Base-by-base conservation (phyloP, 2,888 invertebrate genomes). In the Epinotia bilunana region DNA sequence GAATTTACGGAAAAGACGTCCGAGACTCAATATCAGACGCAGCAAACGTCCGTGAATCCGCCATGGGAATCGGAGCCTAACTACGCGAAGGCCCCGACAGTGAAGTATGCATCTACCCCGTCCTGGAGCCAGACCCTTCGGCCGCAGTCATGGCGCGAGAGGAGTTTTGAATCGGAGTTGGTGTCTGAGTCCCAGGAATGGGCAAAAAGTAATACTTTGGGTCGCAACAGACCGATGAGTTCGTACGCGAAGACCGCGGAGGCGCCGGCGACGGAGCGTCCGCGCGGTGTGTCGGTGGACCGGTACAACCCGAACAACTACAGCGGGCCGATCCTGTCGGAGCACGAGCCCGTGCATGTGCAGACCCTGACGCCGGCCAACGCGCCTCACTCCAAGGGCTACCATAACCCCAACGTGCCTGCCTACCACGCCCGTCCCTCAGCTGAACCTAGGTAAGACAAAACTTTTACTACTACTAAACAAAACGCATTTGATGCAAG, bases 61-160 rank as follows among this genome's bases (percentile, higher is more conserved):
- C 92, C 94, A 33, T 94, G 94, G 94, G 90, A 93, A 81, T 84
- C 86, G 12, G 90, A 93, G 64, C 78, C 84, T 0, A 91, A 88
- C 76, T 93, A 88, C 78, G 82, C 79, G 1, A 91, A 91, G 78
- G 83, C 87, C 61, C 76, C 79, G 18, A 82, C 87, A 28, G 81
- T 85, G 20, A 81, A 86, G 23, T 90, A 91, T 73, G 89, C 89
- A 5, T 85, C 89, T 0, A 91, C 92, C 2, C 92, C 93, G 2
- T 90, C 91, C 3, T 94, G 94, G 94, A 94, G 92, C 78, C 94
- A 94, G 80, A 93, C 94, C 0, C 80, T 94, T 73, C 84, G 91
- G 79, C 94, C 94, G 4, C 90, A 90, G 64, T 90, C 93, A 1
- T 91, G 90, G 86, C 89, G 91, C 55, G 94, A 94, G 77, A 91